Base-by-base conservation (phyloP, 2,797 vertebrate species). In the Lateolabrax maculatus region DNA sequence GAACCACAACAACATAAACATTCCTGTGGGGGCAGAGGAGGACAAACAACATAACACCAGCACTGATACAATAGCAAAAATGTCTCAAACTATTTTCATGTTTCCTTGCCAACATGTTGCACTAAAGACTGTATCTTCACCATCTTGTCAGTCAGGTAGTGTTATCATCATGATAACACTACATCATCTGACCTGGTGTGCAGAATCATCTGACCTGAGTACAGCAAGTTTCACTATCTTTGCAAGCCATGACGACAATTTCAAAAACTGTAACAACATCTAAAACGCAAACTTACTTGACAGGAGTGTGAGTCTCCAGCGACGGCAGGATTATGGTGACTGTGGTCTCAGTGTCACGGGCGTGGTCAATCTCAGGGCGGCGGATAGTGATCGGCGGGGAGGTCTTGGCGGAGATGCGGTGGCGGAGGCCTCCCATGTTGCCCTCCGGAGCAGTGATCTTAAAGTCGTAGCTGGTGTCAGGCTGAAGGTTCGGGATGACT, bases 1-100 rank as follows among this genome's bases (percentile, higher is more conserved):
- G 94, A 34, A 98, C 97, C 83, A 99, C 97, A 82, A 99, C 97
- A 77, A 99, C 97, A 13, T 99, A 97, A 90, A 97, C 97, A 85
- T 97, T 99, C 94, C 98, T 99, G 52, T 2, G 39, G 49, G 71
- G 87, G 60, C 69, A 37, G 51, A 83, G 9, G 84, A 72, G 63
- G 75, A 89, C 31, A 89, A 69, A 89, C 43, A 83, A 43, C 51
- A 79, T 71, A 6, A 88, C 43, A 77, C 25, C 55, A 51, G 62
- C 53, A 79, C 43, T 67, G 27, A 39, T n/a, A 63, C 48, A 46
- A 63, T 1, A 71, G 49, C 29, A 65, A 68, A 75, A 16, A 34
- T 19, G n/a, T 34, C 51, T 43, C 23, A 9, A 73, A 55, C 77
- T 49, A 66, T 34, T 75, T 71, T 48, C 36, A 58, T 0, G 2